phyloP scores from a whole-genome alignment of 1,140 invertebrate genomes.

The Leptopilina clavipes region DNA sequence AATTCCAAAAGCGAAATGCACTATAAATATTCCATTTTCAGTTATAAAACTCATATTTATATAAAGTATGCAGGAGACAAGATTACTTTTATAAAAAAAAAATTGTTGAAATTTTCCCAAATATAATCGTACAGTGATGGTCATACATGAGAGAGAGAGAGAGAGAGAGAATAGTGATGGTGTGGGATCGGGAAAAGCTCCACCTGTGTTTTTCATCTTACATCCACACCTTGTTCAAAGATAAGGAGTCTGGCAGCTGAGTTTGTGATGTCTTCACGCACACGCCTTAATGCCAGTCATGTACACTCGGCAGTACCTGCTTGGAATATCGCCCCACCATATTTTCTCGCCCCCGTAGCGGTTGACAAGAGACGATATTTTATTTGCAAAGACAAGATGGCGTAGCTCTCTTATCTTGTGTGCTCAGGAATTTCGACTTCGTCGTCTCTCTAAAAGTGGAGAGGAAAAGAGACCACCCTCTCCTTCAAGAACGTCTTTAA shows the following conservation, averaged over 20 bases:
- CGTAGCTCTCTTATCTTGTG: conserved; percentile 60
- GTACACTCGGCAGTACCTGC: conserved; percentile 56
- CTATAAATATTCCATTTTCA: too few relatives aligned
- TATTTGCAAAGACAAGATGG: conserved; percentile 60
- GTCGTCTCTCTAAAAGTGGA: not conserved
- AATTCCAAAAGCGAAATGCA: too few relatives aligned
- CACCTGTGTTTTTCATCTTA: conserved; percentile 9
- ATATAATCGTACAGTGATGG: not conserved
- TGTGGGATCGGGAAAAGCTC: not conserved
- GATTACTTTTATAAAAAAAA: not conserved
- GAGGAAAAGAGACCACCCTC: conserved; percentile 28
- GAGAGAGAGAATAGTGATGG: not conserved
- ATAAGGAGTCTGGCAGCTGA: conserved; percentile 25
- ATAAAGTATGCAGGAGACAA: not conserved
- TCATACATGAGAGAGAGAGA: not conserved
- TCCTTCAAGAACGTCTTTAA: not conserved
- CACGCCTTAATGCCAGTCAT: conserved; percentile 53
- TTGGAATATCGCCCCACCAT: conserved; percentile 62
- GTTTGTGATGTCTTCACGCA: conserved; percentile 37
- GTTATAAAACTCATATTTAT: not conserved
- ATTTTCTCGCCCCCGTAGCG: conserved; percentile 52
- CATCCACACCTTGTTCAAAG: conserved; percentile 21
- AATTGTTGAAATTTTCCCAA: not conserved
- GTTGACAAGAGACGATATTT: conserved; percentile 61
- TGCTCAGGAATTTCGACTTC: conserved; percentile 60